Evolutionary conservation across 2,888 invertebrate species (phyloP), one percentile per base, ranked within the genome.

Genomic region (Cephus spinipes): DNA sequence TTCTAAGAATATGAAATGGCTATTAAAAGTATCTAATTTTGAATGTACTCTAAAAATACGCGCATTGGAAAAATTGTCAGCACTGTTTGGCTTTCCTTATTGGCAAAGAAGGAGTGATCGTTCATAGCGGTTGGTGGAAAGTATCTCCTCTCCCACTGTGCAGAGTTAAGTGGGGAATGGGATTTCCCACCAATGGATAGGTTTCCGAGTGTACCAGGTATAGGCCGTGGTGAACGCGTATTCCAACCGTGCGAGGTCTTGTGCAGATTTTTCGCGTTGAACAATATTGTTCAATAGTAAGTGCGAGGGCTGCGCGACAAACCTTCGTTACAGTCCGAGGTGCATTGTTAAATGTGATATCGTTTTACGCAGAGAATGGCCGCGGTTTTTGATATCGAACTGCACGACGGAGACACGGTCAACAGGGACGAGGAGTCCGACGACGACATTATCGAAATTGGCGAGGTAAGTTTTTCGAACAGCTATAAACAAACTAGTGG

Each of bases 311-410:
- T 55, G 55, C 55, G 9, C 55, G 55, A 23, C 23, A 23, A 55
- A 55, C 23, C 6, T 55, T 55, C 23, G 2, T 55, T 55, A 55
- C 6, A 55, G 55, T 55, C 9, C 23, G 55, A 23, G n/a, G 74
- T 30, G 32, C 23, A 35, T 35, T 68, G 76, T 76, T 76, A 73
- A 75, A 79, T 73, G 79, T 74, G 79, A 73, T 79, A 79, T 76
- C 76, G 74, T 30, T 34, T 12, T 74, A 73, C 76, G 69, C 11
- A 35, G 12, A 90, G 83, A 89, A 96, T 96, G 95, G 96, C 96
- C 92, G 97, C 96, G 92, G 96, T 98, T 92, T 98, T 98, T 92
- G 97, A 98, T 94, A 95, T 98, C 92, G 98, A 98, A 93, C 94
- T 98, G 90, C 95, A 95, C 90, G 95, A 95, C 91, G 93, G 92